Evolutionary conservation across 2,113 vertebrate species (phyloP), one percentile per base, ranked within the genome.

Genomic region (Aplodontia rufa): DNA sequence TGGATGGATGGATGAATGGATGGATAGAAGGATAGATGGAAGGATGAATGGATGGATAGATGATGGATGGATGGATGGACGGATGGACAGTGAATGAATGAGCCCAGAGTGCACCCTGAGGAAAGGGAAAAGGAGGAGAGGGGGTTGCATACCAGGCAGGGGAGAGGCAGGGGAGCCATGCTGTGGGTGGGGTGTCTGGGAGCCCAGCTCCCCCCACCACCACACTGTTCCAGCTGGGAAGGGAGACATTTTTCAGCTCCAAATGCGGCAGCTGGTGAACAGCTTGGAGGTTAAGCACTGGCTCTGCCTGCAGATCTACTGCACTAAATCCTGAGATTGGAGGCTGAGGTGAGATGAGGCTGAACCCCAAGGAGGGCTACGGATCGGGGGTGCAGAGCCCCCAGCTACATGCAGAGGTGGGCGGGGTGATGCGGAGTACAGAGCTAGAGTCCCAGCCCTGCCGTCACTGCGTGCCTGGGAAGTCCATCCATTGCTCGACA

Each of bases 301-400:
- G 55, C 37, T 20, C 32, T 0, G 6, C 24, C 10, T 62, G 74
- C 6, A 5, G 42, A 74, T 37, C 69, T 75, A 0, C 12, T 32
- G 55, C 78, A 72, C 78, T 78, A 91, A 94, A 85, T 68, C 86
- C 93, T 53, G 78, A 76, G 62, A 16, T 1, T 78, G 42, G 84
- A 92, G 91, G 60, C n/a, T 64, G 84, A 66, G 20, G 0, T 1
- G 75, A 8, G 64, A 53, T 37, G 88, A 80, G 58, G 45, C 24
- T 58, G 58, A 32, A 30, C 47, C 49, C 16, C 53, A n/a, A 62
- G 62, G 89, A 83, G 32, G 26, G 35, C 42, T 32, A 3, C 2
- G 5, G 24, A 20, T 19, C 9, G 5, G 40, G 35, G 81, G 35
- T 76, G 58, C 64, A 53, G 80, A 53, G 60, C 28, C 24, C 42